phyloP scores from a whole-genome alignment of 2,888 invertebrate genomes.

The Campoplex nolae region DNA sequence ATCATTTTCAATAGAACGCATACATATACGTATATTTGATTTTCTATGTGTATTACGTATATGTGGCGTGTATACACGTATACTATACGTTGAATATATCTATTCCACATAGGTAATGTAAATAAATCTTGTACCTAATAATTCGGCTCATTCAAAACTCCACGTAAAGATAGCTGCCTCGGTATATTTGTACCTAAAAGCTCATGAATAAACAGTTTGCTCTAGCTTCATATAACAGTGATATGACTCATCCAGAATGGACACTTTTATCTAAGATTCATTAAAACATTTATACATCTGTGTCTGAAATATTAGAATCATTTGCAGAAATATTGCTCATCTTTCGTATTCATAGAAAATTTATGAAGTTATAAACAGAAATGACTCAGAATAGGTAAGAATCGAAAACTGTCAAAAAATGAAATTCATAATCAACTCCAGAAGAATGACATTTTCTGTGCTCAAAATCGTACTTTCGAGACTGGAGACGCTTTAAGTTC shows the following conservation, averaged over 20 bases:
- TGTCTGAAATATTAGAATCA: background rate
- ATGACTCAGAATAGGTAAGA: background rate
- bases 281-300: background rate
- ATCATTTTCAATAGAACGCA: slow-evolving; percentile 13
- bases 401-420: background rate
- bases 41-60: no score
- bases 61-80: no score
- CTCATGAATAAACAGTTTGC: background rate
- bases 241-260: background rate
- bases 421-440: background rate
- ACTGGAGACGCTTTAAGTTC: background rate
- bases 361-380: background rate
- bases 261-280: background rate
- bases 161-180: background rate
- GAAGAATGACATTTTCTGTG: background rate
- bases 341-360: background rate
- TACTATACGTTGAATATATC: background rate
- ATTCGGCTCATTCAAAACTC: slow-evolving; percentile 12
- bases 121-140: slow-evolving; percentile 9
- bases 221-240: background rate
- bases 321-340: background rate
- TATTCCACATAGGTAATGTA: background rate
- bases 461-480: background rate
- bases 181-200: no score
- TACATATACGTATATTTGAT: background rate